A percentile compares a stretch with the other conserved stretches of the same genome.
phyloP scores from a whole-genome alignment of 1,140 invertebrate genomes.

The Danaus plexippus region DNA sequence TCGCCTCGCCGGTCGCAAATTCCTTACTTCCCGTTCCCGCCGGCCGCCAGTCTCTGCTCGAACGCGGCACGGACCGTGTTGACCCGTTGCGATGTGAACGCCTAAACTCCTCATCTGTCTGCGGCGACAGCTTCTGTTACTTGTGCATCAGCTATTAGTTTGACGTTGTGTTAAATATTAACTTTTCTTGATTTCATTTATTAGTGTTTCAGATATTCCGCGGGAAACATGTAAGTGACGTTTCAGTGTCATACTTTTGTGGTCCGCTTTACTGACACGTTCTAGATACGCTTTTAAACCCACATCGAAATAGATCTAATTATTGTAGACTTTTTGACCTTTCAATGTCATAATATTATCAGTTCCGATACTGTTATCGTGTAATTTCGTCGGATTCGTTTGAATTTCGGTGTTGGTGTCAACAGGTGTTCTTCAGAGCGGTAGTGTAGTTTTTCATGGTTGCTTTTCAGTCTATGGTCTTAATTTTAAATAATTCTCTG shows the following conservation, averaged over 20 bases:
- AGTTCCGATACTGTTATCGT: no score
- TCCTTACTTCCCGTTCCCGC: constrained; percentile 14
- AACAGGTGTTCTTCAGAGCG: no score
- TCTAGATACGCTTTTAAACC: constrained; percentile 19
- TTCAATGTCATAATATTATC: no score
- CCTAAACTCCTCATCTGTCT: constrained; percentile 56
- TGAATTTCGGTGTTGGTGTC: no score
- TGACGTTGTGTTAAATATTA: constrained; percentile 37
- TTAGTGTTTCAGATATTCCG: constrained; percentile 28
- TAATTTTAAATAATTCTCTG: no score
- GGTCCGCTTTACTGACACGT: constrained; percentile 40
- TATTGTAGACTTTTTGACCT: no score
- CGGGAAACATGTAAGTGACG: constrained; percentile 55
- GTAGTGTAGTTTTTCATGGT: no score
- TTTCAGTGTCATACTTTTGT: constrained; percentile 50
- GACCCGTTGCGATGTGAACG: constrained; percentile 67
- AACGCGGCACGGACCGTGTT: constrained; percentile 60
- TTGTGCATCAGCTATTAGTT: constrained; percentile 41
- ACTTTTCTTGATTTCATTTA: constrained; percentile 40
- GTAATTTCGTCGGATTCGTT: no score
- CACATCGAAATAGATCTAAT: no score
- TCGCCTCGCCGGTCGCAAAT: constrained; percentile 29
- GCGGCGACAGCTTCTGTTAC: constrained; percentile 60
- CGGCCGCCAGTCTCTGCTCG: constrained; percentile 50
- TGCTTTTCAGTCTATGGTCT: no score